Evolutionary conservation across 1,140 invertebrate genomes (phyloP).

Genomic region (Drosophila biarmipes): DNA sequence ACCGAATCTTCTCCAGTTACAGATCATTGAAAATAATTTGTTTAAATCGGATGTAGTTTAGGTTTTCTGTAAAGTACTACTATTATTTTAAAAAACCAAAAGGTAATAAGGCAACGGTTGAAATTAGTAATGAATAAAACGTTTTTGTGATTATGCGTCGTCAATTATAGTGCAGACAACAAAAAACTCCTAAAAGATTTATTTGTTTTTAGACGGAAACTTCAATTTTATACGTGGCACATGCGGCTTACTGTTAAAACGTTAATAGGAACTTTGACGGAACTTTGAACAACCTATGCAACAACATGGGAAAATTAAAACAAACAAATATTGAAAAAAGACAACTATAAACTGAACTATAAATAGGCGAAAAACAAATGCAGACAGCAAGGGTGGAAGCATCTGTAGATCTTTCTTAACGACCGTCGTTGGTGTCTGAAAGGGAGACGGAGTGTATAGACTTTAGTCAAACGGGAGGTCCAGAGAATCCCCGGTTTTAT

Average conservation of each 20-base stretch:
- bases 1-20: neutral
- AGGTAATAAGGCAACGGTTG: too few relatives aligned
- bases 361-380: slow-evolving; percentile 64
- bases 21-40: neutral
- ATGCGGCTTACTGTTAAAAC: neutral
- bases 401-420: neutral
- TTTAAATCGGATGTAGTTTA: too few relatives aligned
- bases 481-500: neutral
- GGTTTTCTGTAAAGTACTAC: too few relatives aligned
- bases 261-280: neutral
- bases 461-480: slow-evolving; percentile 12
- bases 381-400: slow-evolving; percentile 14
- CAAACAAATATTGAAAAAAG: slow-evolving; percentile 17
- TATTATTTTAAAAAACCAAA: neutral
- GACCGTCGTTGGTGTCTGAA: slow-evolving; percentile 13
- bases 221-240: neutral
- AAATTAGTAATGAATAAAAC: too few relatives aligned
- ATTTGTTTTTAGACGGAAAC: neutral
- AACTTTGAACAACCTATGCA: neutral
- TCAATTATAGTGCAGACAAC: too few relatives aligned
- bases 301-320: slow-evolving; percentile 12
- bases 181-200: neutral
- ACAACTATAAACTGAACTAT: slow-evolving; percentile 28
- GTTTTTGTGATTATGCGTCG: too few relatives aligned
- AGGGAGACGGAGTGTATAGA: slow-evolving; percentile 43